Evolutionary conservation across 2,888 invertebrate genomes (phyloP), one percentile per base, ranked within the genome.

Genomic region (Brenthis hecate): DNA sequence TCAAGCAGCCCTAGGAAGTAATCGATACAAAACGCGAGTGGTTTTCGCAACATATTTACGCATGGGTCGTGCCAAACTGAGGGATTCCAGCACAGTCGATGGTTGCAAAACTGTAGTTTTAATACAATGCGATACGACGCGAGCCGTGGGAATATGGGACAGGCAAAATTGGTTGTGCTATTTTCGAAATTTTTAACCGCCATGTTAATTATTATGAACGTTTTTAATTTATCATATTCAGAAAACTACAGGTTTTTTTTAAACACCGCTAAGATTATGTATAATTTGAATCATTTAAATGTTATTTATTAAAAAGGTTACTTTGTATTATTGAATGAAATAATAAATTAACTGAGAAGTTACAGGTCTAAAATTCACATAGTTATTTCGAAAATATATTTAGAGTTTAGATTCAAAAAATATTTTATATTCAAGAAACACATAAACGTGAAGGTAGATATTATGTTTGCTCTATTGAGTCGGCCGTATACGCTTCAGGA

Each of bases 1-100:
- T 65, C 72, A 19, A 62, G n/a, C 51, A 75, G 57, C 76, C 76
- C 73, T 75, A 72, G 78, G 77, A 79, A 76, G 79, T 79, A 79
- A 77, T 80, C 79, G 81, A 81, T 82, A 81, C 84, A 77, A 79
- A 80, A 77, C 73, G 75, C 71, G 67, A 73, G 71, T 71, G 69
- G 69, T 78, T 77, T 87, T 89, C 87, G 87, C 85, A 89, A 90
- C 75, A 63, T 86, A 85, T 88, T 89, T 87, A 86, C 89, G 81
- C 82, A 77, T 84, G 86, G 78, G 73, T 81, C 77, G 81, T 89
- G 89, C 89, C 88, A 89, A 89, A 81, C 81, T 78, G 78, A 77
- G 80, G 75, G 80, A 86, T 86, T 86, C 87, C 85, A 81, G 84
- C 65, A 55, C 23, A 54, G n/a, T 23, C 48, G 65, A 50, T 56